Percentiles rank a stretch among this genome's conserved stretches.
These are phyloP conservation scores for Scaptomyza pallida DNA, from an alignment of 1,140 invertebrate species.

Conservation along the genomic window DNA sequence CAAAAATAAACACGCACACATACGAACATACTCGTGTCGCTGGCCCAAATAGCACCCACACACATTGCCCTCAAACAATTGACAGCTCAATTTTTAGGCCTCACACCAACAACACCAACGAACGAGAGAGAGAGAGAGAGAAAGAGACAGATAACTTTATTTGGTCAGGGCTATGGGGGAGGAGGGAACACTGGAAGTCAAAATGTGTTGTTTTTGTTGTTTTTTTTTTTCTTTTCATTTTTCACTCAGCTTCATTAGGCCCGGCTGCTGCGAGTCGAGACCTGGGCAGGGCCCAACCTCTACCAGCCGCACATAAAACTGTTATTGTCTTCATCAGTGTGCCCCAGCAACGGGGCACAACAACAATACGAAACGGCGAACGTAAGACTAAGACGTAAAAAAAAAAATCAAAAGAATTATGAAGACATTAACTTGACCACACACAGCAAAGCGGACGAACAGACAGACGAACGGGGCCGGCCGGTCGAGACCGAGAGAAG, in stretches of 20 bases:
- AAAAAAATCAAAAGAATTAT: slow-evolving; percentile 80
- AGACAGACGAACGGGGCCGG: slow-evolving; percentile 5
- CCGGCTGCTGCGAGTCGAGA: slow-evolving; percentile 20
- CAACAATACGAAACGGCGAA: slow-evolving; percentile 31
- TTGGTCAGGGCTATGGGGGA: neutral
- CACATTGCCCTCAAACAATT: slow-evolving; percentile 54
- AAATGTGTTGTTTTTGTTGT: slow-evolving; percentile 27
- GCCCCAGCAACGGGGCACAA: slow-evolving; percentile 53
- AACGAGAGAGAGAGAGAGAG: neutral
- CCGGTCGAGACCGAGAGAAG: slow-evolving; percentile 24
- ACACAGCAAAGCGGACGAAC: slow-evolving; percentile 57
- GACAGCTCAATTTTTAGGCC: slow-evolving; percentile 76
- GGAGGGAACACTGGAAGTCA: slow-evolving; percentile 44
- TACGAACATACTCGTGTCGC: slow-evolving; percentile 5
- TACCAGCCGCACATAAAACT: slow-evolving; percentile 73
- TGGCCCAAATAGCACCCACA: slow-evolving; percentile 79
- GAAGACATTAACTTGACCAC: slow-evolving; percentile 82
- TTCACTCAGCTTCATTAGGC: slow-evolving; percentile 58
- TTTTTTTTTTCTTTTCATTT: neutral
- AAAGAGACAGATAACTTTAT: slow-evolving; percentile 26
- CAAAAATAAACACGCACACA: slow-evolving; percentile 1
- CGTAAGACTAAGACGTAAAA: slow-evolving; percentile 44
- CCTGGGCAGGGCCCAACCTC: slow-evolving; percentile 24
- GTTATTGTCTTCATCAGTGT: slow-evolving; percentile 80
- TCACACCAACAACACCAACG: slow-evolving; percentile 19